Base-by-base conservation (phyloP, 1,140 invertebrate genomes). In the Trachymyrmex cornetzi region DNA sequence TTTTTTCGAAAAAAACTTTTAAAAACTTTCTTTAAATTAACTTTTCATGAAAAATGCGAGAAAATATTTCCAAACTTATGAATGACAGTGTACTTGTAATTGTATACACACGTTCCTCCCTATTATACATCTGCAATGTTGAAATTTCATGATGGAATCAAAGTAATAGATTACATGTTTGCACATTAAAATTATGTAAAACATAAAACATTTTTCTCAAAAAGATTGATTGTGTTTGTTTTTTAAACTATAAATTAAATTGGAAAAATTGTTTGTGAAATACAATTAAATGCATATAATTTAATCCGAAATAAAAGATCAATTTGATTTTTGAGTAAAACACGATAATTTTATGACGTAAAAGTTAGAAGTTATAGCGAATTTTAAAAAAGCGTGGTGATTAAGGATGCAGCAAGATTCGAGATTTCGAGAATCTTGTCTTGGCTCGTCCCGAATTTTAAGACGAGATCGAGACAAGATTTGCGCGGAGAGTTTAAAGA, bases 251-350 rank as follows among this genome's bases (percentile, higher is more conserved):
- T 22, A 16, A 38, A 61, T 77, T 7, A 77, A 63, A 77, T 48
- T 44, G 11, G 7, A 27, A 9, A 48, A 12, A n/a, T 2, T 34
- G 7, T 38, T 19, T 24, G 1, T 27, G 11, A 48, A 44, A 44
- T 22, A 44, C 38, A 44, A 44, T 44, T 44, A 44, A 44, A 44
- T 44, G 38, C 3, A 30, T n/a, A 14, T 7, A 72, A 55, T 53
- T 55, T 74, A 14, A 74, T 74, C 0, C 11, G 7, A 50, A 27
- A 59, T 61, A 27, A 61, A 77, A 61, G 11, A 12, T 44, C 4
- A 19, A 77, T 77, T 77, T 77, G 14, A 30, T 16, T 48, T 19
- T 6, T 48, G 7, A 61, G 9, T 24, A 61, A 48, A 61, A 77
- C 2, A 22, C 3, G 22, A 27, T n/a, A 59, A 55, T 53, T 63